These are phyloP conservation scores for Scleropages formosus DNA, from an alignment of 2,797 vertebrate genomes.

Conservation along the genomic window DNA sequence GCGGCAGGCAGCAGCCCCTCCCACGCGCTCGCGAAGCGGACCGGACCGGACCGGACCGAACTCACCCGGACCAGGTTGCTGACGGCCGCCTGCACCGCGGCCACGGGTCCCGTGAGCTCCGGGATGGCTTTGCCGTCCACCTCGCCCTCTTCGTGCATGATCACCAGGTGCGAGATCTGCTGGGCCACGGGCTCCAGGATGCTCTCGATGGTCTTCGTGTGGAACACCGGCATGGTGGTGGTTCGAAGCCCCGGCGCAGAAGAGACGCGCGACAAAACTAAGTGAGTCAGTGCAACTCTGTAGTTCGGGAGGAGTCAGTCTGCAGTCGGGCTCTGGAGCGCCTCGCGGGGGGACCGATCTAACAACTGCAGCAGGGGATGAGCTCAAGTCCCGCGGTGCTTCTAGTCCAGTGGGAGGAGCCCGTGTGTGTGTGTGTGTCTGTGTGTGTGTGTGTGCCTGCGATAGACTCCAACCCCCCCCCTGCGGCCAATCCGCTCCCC, in stretches of 20 bases:
- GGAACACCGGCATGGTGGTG: conserved; percentile 90
- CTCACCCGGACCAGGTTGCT: conserved; percentile 98
- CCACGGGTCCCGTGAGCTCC: conserved; percentile 91
- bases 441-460: conserved; percentile 1
- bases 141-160: conserved; percentile 98
- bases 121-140: conserved; percentile 98
- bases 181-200: conserved; percentile 89
- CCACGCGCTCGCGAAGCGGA: conserved; percentile 57
- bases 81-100: conserved; percentile 94
- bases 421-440: too few species aligned
- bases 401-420: conserved; percentile 42
- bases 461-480: conserved; percentile 23
- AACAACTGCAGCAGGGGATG: conserved; percentile 41
- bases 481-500: conserved; percentile 54
- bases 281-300: too few species aligned
- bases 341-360: conserved; percentile 32
- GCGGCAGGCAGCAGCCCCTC: conserved; percentile 72
- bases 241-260: conserved; percentile 50
- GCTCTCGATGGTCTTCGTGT: conserved; percentile 85
- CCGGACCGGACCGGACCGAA: conserved; percentile 61
- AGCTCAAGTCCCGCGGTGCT: conserved; percentile 42
- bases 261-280: conserved; percentile 33
- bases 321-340: conserved; percentile 27
- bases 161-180: conserved; percentile 92
- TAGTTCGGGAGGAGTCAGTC: too few species aligned